Evolutionary conservation across 2,113 vertebrate genomes (phyloP).

Genomic region (Martes martes): DNA sequence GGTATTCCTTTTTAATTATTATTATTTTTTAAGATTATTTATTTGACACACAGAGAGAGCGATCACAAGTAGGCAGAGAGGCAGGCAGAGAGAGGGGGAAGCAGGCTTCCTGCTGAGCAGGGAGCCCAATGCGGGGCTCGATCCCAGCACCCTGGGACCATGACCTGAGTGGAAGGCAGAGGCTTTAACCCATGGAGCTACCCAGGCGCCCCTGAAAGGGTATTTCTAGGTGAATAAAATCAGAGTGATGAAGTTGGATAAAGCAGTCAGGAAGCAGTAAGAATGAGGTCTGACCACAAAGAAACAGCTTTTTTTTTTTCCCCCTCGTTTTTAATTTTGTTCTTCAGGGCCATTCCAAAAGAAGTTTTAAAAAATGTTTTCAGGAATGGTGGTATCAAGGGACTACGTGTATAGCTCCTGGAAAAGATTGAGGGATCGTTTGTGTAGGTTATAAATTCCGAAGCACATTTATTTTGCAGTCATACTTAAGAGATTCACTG

Average conservation of each 20-base stretch:
- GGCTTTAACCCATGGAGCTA: too few relatives aligned
- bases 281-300: neutral
- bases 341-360: neutral
- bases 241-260: neutral
- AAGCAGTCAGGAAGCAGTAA: neutral
- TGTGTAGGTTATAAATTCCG: slow-evolving; percentile 3
- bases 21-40: too few relatives aligned
- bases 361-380: slow-evolving; percentile 32
- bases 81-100: too few relatives aligned
- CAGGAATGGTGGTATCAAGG: neutral
- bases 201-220: neutral
- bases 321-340: neutral
- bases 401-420: neutral
- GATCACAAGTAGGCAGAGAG: too few relatives aligned
- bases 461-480: slow-evolving; percentile 11
- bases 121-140: too few relatives aligned
- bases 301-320: neutral
- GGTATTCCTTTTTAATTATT: neutral
- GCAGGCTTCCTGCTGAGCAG: too few relatives aligned
- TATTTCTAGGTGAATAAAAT: slow-evolving; percentile 32
- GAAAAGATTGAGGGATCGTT: slow-evolving; percentile 40
- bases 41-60: too few relatives aligned
- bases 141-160: too few relatives aligned
- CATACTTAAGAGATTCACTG: neutral
- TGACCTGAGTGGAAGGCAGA: too few relatives aligned